Conservation (phyloP, 2,888 invertebrate species). For the Helobdella robusta region DNA sequence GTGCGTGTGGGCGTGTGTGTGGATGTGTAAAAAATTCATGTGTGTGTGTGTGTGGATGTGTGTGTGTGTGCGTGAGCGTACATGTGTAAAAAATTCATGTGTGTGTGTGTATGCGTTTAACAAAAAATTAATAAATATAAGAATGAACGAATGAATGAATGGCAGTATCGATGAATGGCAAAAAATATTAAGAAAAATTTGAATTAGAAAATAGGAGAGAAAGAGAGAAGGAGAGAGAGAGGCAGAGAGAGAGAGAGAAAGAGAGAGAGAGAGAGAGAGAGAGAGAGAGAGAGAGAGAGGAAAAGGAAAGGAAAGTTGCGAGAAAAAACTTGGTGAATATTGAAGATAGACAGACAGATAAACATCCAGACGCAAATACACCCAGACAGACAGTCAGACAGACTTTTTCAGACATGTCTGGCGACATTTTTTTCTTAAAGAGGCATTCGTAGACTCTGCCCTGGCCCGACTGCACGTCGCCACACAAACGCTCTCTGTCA, state of each 20-base stretch:
- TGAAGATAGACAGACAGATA: too few relatives aligned
- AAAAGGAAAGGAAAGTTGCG: neutral
- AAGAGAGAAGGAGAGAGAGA: neutral
- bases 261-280: neutral
- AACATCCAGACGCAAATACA: neutral
- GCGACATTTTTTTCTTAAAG: constrained; percentile 68
- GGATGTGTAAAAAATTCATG: too few relatives aligned
- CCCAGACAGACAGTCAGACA: constrained; percentile 13
- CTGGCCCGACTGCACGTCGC: constrained; percentile 65
- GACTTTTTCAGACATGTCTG: constrained; percentile 54
- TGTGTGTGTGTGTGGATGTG: neutral
- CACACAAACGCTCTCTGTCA: constrained; percentile 66
- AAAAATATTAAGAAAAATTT: too few relatives aligned
- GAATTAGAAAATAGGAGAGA: too few relatives aligned
- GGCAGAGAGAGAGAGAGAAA: neutral
- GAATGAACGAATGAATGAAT: neutral
- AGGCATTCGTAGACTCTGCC: constrained; percentile 81
- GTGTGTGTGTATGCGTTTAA: neutral
- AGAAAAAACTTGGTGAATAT: too few relatives aligned
- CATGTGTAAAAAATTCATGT: neutral
- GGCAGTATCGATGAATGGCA: too few relatives aligned
- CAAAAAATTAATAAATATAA: neutral
- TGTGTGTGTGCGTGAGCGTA: neutral
- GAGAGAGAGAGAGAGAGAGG: neutral
- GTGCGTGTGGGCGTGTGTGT: too few relatives aligned